A percentile compares a stretch with the other conserved stretches of the same genome.
phyloP scores from a whole-genome alignment of 2,888 invertebrate genomes.

The Agriopis marginaria region DNA sequence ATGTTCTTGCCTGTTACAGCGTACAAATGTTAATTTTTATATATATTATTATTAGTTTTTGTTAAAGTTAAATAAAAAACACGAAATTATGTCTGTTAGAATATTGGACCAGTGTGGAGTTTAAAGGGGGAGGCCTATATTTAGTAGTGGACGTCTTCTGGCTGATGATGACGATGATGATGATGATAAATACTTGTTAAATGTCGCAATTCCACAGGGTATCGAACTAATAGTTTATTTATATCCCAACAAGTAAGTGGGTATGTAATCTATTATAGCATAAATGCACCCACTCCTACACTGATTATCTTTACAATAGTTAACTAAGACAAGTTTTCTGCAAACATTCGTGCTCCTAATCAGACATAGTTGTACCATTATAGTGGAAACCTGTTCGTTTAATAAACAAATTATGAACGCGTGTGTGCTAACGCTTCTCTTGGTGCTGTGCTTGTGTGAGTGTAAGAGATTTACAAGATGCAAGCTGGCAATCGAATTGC shows the following conservation, averaged over 20 bases:
- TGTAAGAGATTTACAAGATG: constrained; percentile 64
- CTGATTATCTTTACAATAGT: not conserved
- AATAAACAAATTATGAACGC: constrained; percentile 16
- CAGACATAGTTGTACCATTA: not conserved
- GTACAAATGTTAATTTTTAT: no score
- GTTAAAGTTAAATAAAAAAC: no score
- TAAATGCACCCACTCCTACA: not conserved
- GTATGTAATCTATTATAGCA: not conserved
- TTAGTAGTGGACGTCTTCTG: no score
- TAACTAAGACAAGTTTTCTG: constrained; percentile 5
- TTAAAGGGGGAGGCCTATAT: no score
- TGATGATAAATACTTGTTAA: no score
- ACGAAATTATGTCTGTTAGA: no score
- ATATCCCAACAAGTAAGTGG: not conserved
- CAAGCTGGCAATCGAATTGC: constrained; percentile 54
- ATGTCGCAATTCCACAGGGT: not conserved
- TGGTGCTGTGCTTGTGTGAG: constrained; percentile 41
- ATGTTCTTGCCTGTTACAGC: no score
- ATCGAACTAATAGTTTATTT: not conserved
- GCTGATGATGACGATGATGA: no score
- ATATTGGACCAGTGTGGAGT: no score
- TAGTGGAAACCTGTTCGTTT: not conserved
- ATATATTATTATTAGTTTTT: no score
- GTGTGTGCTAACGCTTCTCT: constrained; percentile 7
- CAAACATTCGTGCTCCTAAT: not conserved